Evolutionary conservation across 2,888 invertebrate genomes (phyloP).

Genomic region (Eupithecia exiguata): DNA sequence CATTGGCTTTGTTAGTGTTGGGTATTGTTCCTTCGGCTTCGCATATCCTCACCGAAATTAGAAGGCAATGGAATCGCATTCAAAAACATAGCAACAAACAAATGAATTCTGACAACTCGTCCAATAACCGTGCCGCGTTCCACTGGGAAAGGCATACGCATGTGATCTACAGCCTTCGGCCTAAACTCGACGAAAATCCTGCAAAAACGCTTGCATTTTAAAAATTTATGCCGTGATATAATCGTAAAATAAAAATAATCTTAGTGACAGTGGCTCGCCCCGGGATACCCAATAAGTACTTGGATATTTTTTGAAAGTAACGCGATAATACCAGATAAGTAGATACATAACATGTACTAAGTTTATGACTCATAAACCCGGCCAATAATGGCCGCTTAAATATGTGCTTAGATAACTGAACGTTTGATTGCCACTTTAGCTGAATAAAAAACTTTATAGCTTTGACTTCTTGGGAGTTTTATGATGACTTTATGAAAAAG

Average conservation of each 20-base stretch:
- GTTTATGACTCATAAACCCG: slow-evolving; percentile 4
- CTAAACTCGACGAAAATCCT: not conserved
- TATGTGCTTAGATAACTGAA: slow-evolving; percentile 9
- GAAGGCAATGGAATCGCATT: not conserved
- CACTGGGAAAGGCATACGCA: not conserved
- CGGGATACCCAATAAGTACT: not conserved
- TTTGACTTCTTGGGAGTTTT: not conserved
- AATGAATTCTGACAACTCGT: not conserved
- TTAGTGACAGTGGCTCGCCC: not conserved
- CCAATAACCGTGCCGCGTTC: not conserved
- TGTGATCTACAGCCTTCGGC: not conserved
- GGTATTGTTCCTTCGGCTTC: not conserved
- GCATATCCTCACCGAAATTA: not conserved
- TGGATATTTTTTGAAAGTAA: not conserved
- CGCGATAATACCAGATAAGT: not conserved
- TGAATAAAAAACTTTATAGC: slow-evolving; percentile 12
- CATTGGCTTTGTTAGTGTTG: not conserved
- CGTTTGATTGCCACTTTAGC: slow-evolving; percentile 10
- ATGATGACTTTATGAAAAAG: not conserved
- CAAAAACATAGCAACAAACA: not conserved
- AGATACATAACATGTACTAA: not conserved
- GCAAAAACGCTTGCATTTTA: not conserved
- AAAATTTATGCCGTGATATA: not conserved
- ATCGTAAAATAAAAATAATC: not conserved
- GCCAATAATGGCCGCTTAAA: slow-evolving; percentile 10